A percentile compares a stretch with the other conserved stretches of the same genome.
These are phyloP conservation scores for Amphiura filiformis DNA, from an alignment of 35 echinoderm and acorn worm species.

Conservation along the genomic window DNA sequence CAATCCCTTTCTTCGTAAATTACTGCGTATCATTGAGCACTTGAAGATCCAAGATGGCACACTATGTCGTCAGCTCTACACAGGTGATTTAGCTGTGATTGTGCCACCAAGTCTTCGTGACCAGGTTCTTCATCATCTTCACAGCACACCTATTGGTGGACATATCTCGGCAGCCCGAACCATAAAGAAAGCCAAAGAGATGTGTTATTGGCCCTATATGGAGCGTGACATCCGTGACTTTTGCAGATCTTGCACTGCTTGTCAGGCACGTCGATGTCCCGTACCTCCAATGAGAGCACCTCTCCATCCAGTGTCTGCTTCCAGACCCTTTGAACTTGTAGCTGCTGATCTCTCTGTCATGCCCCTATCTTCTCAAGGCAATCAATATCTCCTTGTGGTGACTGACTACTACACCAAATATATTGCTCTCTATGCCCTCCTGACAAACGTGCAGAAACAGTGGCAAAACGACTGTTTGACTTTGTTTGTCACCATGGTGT, in stretches of 20 bases:
- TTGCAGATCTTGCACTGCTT: neutral
- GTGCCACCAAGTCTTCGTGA: neutral
- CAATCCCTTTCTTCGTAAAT: neutral
- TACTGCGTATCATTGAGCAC: neutral
- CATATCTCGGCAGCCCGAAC: neutral
- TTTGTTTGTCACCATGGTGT: neutral
- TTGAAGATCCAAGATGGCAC: neutral
- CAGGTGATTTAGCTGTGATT: neutral
- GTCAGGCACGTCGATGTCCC: neutral
- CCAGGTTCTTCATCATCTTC: neutral
- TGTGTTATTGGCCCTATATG: neutral
- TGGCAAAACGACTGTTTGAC: neutral
- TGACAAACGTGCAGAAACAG: neutral
- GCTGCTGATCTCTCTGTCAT: neutral
- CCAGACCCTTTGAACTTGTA: neutral
- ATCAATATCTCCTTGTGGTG: neutral
- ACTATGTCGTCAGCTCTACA: neutral
- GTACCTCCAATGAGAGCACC: neutral
- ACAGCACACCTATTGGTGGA: neutral
- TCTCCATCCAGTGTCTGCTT: neutral
- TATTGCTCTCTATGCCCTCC: neutral
- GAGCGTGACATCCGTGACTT: neutral
- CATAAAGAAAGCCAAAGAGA: neutral
- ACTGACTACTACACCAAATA: neutral
- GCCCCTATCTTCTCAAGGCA: neutral